These are phyloP conservation scores for Cylindroiulus punctatus DNA, from an alignment of 2,888 invertebrate genomes.

Conservation along the genomic window DNA sequence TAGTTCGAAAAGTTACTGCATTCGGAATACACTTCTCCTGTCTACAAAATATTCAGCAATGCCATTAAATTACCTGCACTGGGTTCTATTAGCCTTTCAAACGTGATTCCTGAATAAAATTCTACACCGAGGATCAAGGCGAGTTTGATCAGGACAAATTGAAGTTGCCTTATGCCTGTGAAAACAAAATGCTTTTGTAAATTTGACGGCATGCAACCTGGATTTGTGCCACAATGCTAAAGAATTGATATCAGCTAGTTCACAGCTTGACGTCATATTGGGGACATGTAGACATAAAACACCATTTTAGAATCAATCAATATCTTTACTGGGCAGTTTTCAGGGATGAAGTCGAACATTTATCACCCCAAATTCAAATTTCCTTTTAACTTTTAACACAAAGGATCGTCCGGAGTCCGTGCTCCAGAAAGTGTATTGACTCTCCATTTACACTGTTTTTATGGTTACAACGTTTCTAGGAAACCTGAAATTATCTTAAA, in stretches of 20 bases:
- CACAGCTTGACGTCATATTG: not conserved
- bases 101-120: constrained; percentile 68
- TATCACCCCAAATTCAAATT: not conserved
- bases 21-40: not conserved
- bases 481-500: not conserved
- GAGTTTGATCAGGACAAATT: constrained; percentile 70
- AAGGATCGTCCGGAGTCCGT: no score
- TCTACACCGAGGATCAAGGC: constrained; percentile 70
- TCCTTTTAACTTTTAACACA: not conserved
- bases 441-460: not conserved
- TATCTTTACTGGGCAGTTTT: not conserved
- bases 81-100: constrained; percentile 67
- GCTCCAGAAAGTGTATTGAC: not conserved
- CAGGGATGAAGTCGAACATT: not conserved
- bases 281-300: not conserved
- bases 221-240: not conserved
- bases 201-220: not conserved
- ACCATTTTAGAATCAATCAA: not conserved
- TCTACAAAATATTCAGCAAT: not conserved
- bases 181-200: constrained; percentile 26
- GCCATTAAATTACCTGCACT: constrained; percentile 59
- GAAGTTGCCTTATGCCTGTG: constrained; percentile 69
- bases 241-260: not conserved
- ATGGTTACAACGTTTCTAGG: not conserved
- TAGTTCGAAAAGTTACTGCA: not conserved